These are phyloP conservation scores for Tolypeutes matacus DNA, from an alignment of 2,797 vertebrate species.

Conservation along the genomic window DNA sequence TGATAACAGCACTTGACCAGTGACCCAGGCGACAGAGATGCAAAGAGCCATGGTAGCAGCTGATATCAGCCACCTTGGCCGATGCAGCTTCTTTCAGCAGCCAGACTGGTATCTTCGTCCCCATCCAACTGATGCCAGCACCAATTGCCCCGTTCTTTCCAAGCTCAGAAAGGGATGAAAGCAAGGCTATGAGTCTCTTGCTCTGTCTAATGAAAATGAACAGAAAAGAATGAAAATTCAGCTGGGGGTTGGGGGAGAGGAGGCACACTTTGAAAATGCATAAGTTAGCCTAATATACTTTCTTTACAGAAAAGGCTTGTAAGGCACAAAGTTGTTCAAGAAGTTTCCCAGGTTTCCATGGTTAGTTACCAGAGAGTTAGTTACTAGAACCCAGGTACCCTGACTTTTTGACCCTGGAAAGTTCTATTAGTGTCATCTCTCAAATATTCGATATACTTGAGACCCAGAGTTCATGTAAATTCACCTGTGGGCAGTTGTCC, in stretches of 20 bases:
- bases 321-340: neutral
- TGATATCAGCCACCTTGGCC: too few relatives aligned
- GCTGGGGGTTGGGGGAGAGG: neutral
- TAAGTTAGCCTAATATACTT: neutral
- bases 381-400: neutral
- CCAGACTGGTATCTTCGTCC: neutral
- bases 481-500: neutral
- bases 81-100: neutral
- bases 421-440: neutral
- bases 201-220: neutral
- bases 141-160: neutral
- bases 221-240: neutral
- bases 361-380: neutral
- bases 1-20: neutral
- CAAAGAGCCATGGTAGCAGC: neutral
- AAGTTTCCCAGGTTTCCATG: neutral
- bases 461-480: neutral
- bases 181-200: neutral
- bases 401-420: neutral
- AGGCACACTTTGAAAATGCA: neutral
- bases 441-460: neutral
- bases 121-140: neutral
- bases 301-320: neutral
- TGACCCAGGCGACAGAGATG: neutral
- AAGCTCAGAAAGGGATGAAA: neutral